phyloP scores from a whole-genome alignment of 2,888 invertebrate genomes.

The Silvanus unidentatus region DNA sequence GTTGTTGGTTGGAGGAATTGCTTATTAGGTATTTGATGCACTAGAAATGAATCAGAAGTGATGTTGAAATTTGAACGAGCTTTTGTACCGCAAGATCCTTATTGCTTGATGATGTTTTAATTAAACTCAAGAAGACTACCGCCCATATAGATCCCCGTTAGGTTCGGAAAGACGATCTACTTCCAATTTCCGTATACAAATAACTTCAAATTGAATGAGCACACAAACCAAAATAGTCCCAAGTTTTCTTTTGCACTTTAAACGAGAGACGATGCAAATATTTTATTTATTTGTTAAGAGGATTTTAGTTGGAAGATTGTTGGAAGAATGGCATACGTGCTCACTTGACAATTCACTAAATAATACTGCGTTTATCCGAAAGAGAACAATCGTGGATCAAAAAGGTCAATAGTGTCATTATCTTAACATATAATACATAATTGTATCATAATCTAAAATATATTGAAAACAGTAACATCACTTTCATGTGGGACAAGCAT shows the following conservation, averaged over 20 bases:
- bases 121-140: too few relatives aligned
- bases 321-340: slow-evolving; percentile 11
- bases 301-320: too few relatives aligned
- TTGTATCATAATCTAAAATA: slow-evolving; percentile 18
- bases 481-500: slow-evolving; percentile 19
- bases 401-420: slow-evolving; percentile 22
- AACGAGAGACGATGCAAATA: too few relatives aligned
- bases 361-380: slow-evolving; percentile 19
- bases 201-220: slow-evolving; percentile 38
- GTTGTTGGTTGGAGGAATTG: too few relatives aligned
- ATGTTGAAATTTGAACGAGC: too few relatives aligned
- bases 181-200: slow-evolving; percentile 39
- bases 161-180: slow-evolving; percentile 20
- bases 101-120: too few relatives aligned
- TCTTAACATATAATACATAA: slow-evolving; percentile 19
- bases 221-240: slow-evolving; percentile 15
- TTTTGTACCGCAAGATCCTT: too few relatives aligned
- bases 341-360: slow-evolving; percentile 12
- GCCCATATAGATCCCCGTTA: too few relatives aligned
- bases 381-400: slow-evolving; percentile 24
- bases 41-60: too few relatives aligned
- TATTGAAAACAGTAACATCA: slow-evolving; percentile 15
- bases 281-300: too few relatives aligned
- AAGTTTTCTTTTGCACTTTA: slow-evolving; percentile 1
- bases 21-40: too few relatives aligned